Evolutionary conservation across 2,113 vertebrate species (phyloP), one percentile per base, ranked within the genome.

Genomic region (Oceanites oceanicus): DNA sequence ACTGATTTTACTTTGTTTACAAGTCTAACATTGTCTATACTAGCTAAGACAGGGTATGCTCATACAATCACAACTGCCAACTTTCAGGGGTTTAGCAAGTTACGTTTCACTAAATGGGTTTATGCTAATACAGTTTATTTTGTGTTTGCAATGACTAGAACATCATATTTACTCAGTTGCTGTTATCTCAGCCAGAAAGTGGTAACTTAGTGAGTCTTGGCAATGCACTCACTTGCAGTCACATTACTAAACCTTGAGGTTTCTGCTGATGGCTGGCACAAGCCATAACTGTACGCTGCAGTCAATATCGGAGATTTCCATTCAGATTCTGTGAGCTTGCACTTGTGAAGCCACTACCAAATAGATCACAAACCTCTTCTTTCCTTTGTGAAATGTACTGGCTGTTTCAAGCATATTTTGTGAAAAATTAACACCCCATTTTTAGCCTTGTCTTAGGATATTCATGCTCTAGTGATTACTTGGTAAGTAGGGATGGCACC

Each of bases 401-500:
- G 21, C 78, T 92, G 49, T 81, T 89, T 94, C 66, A 91, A 56
- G 86, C 68, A n/a, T 86, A 78, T 59, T 86, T 77, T 65, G 38
- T 95, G 91, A 95, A 94, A 95, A 94, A 96, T 94, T 84, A 45
- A 45, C 34, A 65, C 83, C 32, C 65, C 72, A 74, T 97, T 94
- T 97, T 96, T 95, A 91, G 91, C 80, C 45, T 78, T 84, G 72
- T 91, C 70, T 75, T 84, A 49, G 61, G 90, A 83, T 95, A 93
- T 95, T 95, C 79, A 20, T 94, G 76, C 53, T 84, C 27, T 72
- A 65, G 83, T 94, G 91, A 96, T 96, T 94, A 96, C 74, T 81
- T 84, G 73, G 32, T 74, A 88, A 84, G 88, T 78, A 78, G 70
- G 30, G 73, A 74, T 94, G 92, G 68, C 88, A 93, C 56, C 21